phyloP scores from a whole-genome alignment of 2,888 invertebrate genomes.

The Caenorhabditis zanzibari region DNA sequence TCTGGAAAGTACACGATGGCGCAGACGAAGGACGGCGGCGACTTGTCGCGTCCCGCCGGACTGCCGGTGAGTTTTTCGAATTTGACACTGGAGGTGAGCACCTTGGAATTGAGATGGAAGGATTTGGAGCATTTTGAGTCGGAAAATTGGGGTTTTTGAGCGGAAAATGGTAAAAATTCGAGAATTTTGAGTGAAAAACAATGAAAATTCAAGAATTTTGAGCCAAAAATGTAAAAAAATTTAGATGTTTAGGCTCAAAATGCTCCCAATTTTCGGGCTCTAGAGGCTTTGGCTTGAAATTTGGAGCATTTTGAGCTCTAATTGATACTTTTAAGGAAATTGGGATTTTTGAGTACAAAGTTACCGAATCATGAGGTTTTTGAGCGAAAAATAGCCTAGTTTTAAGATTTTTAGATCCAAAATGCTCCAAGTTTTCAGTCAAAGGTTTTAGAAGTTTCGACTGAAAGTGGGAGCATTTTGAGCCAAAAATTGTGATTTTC shows the following conservation, averaged over 20 bases:
- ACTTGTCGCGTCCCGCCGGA: conserved; percentile 52
- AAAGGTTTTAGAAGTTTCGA: too few species aligned
- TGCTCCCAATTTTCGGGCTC: not conserved
- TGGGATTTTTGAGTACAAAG: too few species aligned
- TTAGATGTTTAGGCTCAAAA: too few species aligned
- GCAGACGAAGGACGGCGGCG: conserved; percentile 57
- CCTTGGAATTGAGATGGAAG: not conserved
- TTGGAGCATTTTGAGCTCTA: not conserved
- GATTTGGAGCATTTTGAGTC: not conserved
- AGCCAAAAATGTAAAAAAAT: too few species aligned
- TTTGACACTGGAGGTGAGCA: not conserved
- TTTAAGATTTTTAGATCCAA: too few species aligned
- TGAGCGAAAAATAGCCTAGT: not conserved
- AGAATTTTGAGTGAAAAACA: not conserved
- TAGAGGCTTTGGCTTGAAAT: not conserved
- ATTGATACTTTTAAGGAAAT: too few species aligned
- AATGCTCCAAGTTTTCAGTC: too few species aligned
- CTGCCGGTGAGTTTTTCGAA: conserved; percentile 38
- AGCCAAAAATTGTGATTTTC: too few species aligned
- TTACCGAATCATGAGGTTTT: too few species aligned
- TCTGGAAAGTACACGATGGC: conserved; percentile 49
- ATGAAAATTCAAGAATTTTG: not conserved
- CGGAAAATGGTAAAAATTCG: not conserved
- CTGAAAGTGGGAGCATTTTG: too few species aligned
- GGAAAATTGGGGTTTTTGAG: not conserved